phyloP scores from a whole-genome alignment of 2,113 vertebrate species.

The Tachysurus fulvidraco region DNA sequence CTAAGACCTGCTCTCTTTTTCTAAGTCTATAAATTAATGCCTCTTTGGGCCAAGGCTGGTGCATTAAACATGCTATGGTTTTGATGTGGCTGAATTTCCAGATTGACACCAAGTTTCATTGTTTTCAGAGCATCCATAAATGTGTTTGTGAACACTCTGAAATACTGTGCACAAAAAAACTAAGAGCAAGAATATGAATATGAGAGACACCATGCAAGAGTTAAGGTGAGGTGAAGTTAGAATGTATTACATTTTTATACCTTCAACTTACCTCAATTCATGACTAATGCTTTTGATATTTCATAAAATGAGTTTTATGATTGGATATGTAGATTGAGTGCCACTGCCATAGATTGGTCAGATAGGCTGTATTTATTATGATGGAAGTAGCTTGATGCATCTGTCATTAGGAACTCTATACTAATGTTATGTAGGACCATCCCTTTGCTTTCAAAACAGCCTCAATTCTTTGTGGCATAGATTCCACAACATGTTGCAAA shows the following conservation, averaged over 20 bases:
- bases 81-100: neutral
- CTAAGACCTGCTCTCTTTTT: neutral
- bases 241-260: neutral
- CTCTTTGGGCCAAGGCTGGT: neutral
- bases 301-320: neutral
- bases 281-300: neutral
- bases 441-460: neutral
- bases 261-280: too few species aligned
- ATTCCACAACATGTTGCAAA: neutral
- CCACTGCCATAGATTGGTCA: neutral
- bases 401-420: neutral
- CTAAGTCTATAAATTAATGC: neutral
- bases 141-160: neutral
- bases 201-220: neutral
- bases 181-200: neutral
- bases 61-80: neutral
- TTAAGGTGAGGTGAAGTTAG: conserved; percentile 2
- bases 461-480: neutral
- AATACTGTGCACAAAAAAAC: neutral
- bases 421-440: neutral
- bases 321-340: neutral
- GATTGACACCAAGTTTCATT: neutral
- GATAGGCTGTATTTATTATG: neutral
- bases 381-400: neutral
- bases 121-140: neutral